Evolutionary conservation across 2,113 vertebrate genomes (phyloP), one percentile per base, ranked within the genome.

Genomic region (Tympanuchus pallidicinctus): DNA sequence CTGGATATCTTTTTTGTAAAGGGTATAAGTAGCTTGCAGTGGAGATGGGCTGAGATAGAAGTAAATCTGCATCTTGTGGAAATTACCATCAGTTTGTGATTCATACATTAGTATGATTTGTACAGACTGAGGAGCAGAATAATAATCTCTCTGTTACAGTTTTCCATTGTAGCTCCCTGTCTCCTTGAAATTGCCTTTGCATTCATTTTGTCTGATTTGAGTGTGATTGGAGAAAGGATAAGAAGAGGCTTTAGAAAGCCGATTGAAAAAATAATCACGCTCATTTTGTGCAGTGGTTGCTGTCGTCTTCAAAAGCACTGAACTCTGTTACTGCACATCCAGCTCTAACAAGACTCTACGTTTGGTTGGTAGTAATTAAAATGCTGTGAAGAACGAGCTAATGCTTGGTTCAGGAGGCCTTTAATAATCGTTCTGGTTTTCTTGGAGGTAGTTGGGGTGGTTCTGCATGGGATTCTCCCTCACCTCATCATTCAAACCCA

Each of bases 141-240:
- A 43, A 19, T 86, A 90, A 93, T 61, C 57, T 30, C 36, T 71
- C 43, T 70, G 20, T 86, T 78, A 43, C 42, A 43, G 15, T 43
- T 59, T 89, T 84, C 66, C 8, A 13, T 60, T 84, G 36, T 61
- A 94, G 73, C 52, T 86, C 56, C 28, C 36, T n/a, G 4, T 84
- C 63, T 71, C 61, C 63, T 86, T 73, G 54, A 93, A 82, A 89
- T 65, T 88, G 45, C 43, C 30, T 54, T 89, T 85, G 78, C 71
- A 52, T 93, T 84, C 82, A 14, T 92, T 92, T 93, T 87, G n/a
- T 64, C 81, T 66, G 81, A 82, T 66, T 82, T 79, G 45, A 85
- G 59, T 92, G 45, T 28, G 66, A 63, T 48, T 73, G 59, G n/a
- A 38, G 48, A 47, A 87, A 56, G n/a, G 32, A 70, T 79, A 13